Evolutionary conservation across 2,113 vertebrate species (phyloP).

Genomic region (Phrynosoma blainvillii): DNA sequence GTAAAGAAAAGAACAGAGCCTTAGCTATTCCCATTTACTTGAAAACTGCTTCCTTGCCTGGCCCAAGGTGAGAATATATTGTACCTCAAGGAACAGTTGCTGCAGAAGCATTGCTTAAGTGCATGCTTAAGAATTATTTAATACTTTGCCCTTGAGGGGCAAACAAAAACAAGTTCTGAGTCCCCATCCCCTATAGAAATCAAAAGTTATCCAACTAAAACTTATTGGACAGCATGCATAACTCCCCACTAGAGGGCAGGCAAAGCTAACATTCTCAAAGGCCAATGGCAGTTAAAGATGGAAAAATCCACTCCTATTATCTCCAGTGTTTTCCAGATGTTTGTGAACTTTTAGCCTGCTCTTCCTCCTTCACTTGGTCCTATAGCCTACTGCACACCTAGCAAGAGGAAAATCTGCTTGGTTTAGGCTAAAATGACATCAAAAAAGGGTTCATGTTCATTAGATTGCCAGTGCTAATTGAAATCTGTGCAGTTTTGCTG

Average conservation of each 20-base stretch:
- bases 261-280: conserved; percentile 69
- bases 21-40: too few species aligned
- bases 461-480: conserved; percentile 43
- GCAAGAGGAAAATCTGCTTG: neutral
- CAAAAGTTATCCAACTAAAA: neutral
- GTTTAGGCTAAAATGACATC: conserved; percentile 44
- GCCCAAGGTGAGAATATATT: neutral
- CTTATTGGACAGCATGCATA: conserved; percentile 59
- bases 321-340: neutral
- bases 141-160: too few species aligned
- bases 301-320: neutral
- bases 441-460: conserved; percentile 39
- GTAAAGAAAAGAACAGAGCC: neutral
- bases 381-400: conserved; percentile 4
- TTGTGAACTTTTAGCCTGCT: conserved; percentile 1
- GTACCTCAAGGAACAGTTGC: too few species aligned
- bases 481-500: conserved; percentile 35
- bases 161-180: neutral
- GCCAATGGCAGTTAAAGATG: conserved; percentile 22
- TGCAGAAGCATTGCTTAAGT: neutral
- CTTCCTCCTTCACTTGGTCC: neutral
- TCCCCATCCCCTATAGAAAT: neutral
- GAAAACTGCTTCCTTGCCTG: neutral
- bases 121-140: neutral
- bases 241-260: conserved; percentile 78